These are phyloP conservation scores for Scolopax bukidnonensis DNA, from an alignment of 2,797 vertebrate species.

Conservation along the genomic window DNA sequence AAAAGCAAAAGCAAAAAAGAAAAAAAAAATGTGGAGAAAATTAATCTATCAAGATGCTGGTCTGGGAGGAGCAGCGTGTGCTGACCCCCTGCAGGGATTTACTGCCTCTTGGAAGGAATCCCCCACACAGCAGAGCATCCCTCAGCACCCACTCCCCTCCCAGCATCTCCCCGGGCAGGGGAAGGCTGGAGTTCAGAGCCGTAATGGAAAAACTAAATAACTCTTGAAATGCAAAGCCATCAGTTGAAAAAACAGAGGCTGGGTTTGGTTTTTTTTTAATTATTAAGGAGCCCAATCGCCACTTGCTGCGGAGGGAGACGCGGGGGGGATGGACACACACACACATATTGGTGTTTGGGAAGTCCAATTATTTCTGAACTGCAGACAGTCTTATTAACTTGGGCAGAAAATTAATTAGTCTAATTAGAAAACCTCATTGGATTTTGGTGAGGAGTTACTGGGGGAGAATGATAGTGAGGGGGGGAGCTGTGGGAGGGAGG, in stretches of 20 bases:
- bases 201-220: conserved; percentile 82
- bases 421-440: conserved; percentile 84
- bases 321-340: not conserved
- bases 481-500: not conserved
- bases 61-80: not conserved
- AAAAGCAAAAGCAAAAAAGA: too few species aligned
- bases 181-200: conserved; percentile 1
- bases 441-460: conserved; percentile 76
- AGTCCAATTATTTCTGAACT: conserved; percentile 82
- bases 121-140: not conserved
- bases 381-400: conserved; percentile 85
- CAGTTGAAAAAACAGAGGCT: conserved; percentile 61
- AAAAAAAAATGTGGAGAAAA: not conserved
- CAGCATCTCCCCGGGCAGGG: not conserved
- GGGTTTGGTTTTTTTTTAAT: conserved; percentile 59
- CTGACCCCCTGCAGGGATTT: not conserved
- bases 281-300: conserved; percentile 68
- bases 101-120: not conserved
- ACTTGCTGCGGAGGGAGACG: conserved; percentile 56
- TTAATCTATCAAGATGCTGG: not conserved
- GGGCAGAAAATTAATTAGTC: conserved; percentile 86
- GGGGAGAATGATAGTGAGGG: conserved; percentile 13
- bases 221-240: conserved; percentile 60
- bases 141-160: not conserved
- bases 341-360: conserved; percentile 75